These are phyloP conservation scores for Macroteleia sp. DNA, from an alignment of 2,888 invertebrate genomes.

Conservation along the genomic window DNA sequence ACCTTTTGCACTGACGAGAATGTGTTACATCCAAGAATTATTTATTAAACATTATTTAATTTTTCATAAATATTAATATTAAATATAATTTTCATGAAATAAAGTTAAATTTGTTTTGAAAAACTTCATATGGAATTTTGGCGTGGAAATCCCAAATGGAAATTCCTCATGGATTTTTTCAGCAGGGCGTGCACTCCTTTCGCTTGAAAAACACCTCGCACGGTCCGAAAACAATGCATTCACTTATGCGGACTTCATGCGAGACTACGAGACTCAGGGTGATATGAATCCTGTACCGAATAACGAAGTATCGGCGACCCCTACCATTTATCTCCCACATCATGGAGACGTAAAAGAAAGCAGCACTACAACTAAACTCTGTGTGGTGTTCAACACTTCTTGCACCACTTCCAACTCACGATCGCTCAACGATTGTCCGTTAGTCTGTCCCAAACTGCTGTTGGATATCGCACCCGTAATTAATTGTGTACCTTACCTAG, in stretches of 20 bases:
- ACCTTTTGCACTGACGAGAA: too few species aligned
- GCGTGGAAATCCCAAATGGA: too few species aligned
- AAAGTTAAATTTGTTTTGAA: too few species aligned
- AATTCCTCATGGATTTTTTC: too few species aligned
- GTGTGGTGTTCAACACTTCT: conserved; percentile 23
- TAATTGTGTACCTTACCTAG: conserved; percentile 3
- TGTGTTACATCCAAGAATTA: too few species aligned
- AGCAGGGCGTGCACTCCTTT: background rate
- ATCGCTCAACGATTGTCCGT: conserved; percentile 2
- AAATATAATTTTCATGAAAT: too few species aligned
- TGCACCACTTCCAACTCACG: background rate
- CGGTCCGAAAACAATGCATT: background rate
- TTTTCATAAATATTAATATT: too few species aligned
- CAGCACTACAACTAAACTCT: conserved; percentile 6
- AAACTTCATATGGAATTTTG: too few species aligned
- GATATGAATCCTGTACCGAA: conserved; percentile 8
- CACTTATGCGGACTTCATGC: conserved; percentile 30
- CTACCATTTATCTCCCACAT: conserved; percentile 8
- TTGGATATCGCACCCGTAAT: background rate
- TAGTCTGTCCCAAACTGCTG: conserved; percentile 6
- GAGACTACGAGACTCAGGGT: conserved; percentile 32
- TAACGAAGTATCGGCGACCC: background rate
- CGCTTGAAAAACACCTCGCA: conserved; percentile 7
- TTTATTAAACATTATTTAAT: too few species aligned
- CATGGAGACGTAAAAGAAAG: conserved; percentile 13